Base-by-base conservation (phyloP, 2,888 invertebrate genomes). In the Perizoma flavofasciatum region DNA sequence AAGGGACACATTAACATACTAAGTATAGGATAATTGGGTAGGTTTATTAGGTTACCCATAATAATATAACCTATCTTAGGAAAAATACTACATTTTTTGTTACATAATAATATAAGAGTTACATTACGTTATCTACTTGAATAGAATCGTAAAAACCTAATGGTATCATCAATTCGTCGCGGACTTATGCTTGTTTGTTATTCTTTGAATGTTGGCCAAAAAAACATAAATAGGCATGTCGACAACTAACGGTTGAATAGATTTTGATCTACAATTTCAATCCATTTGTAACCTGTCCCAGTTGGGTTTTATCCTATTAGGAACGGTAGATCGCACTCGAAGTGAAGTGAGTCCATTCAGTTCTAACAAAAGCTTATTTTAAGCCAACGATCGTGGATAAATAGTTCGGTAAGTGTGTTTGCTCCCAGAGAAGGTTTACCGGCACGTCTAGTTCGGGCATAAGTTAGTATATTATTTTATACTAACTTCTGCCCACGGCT, bases 321-420 rank as follows among this genome's bases (percentile, higher is more conserved):
- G 81, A 75, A 83, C 82, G 86, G 86, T 85, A 76, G 84, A 80
- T 73, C 76, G 84, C 81, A 81, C 82, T 78, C 70, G 6, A 66
- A 61, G 53, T 66, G 55, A 57, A 63, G 54, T 59, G 44, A 48
- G 44, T 64, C 62, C 59, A 74, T 73, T 72, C 69, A 54, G 65
- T 71, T 77, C 74, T 77, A 58, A 69, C 69, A 77, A 79, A 77
- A 71, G 74, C 73, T 77, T 78, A 75, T 78, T 83, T 77, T 75
- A 72, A 77, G 70, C 78, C 72, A 75, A 83, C 83, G 83, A 85
- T 82, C 71, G 81, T 70, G 71, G 68, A 75, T 71, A n/a, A 84
- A 1, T 11, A 11, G 11, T 5, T 43, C 5, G 84, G 85, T 79
- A 82, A 50, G 55, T 55, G 55, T 55, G 84, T 87, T 87, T 86